Percentiles rank a stretch among this genome's conserved stretches.
Evolutionary conservation across 2,113 vertebrate species (phyloP).

Genomic region (Thunnus thynnus): DNA sequence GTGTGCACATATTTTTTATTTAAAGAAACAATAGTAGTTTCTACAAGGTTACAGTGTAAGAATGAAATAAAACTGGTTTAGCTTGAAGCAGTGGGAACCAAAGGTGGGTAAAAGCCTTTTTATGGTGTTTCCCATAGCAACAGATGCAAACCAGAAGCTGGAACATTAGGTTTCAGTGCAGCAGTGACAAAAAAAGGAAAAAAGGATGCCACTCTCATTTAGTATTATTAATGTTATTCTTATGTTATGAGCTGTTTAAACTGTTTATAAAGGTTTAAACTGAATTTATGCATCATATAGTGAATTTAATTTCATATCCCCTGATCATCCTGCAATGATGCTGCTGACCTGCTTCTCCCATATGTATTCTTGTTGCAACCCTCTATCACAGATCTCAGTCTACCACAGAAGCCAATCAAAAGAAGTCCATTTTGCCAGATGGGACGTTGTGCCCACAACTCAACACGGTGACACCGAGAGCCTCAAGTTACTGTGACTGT

Average conservation of each 20-base stretch:
- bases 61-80: neutral
- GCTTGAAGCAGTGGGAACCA: neutral
- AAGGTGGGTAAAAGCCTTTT: too few relatives aligned
- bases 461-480: neutral
- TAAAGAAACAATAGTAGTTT: neutral
- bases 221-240: too few relatives aligned
- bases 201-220: too few relatives aligned
- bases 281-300: too few relatives aligned
- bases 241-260: too few relatives aligned
- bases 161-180: neutral
- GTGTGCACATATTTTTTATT: neutral
- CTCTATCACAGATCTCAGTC: neutral
- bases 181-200: too few relatives aligned
- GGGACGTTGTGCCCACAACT: neutral
- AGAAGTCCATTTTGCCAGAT: neutral
- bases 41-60: too few relatives aligned
- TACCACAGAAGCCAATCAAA: neutral
- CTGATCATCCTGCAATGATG: neutral
- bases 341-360: neutral
- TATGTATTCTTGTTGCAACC: neutral
- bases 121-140: slow-evolving; percentile 6
- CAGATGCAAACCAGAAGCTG: neutral
- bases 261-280: too few relatives aligned
- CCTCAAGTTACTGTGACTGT: neutral
- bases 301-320: neutral